These are phyloP conservation scores for Heteractis magnifica DNA, from an alignment of 92 coral and sea anemone genomes.

Conservation along the genomic window DNA sequence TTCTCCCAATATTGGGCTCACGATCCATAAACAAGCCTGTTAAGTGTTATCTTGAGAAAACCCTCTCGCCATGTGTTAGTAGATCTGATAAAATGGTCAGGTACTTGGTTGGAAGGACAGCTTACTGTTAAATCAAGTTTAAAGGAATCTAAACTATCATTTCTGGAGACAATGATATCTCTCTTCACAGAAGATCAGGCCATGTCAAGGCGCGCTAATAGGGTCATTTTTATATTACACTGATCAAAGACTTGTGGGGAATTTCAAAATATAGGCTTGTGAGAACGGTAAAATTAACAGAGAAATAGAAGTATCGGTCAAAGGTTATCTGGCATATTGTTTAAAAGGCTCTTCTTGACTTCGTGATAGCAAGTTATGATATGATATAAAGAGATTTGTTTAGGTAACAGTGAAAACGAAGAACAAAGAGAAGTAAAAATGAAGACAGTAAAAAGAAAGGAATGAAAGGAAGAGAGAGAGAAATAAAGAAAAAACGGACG, in stretches of 20 bases:
- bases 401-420: background rate
- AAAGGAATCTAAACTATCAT: background rate
- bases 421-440: background rate
- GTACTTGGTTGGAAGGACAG: background rate
- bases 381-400: background rate
- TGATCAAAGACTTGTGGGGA: background rate
- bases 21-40: background rate
- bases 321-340: constrained; percentile 6
- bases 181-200: background rate
- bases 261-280: background rate
- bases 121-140: background rate
- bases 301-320: background rate
- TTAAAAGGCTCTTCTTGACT: background rate
- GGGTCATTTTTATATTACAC: background rate
- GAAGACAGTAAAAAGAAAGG: background rate
- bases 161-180: background rate
- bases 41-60: constrained; percentile 10
- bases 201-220: background rate
- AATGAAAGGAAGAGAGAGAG: too few species aligned
- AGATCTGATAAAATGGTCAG: background rate
- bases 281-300: background rate
- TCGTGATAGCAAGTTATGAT: background rate
- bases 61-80: background rate
- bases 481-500: too few species aligned
- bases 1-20: constrained; percentile 13